Conservation (phyloP, 2,797 vertebrate species). For the Zalophus californianus region DNA sequence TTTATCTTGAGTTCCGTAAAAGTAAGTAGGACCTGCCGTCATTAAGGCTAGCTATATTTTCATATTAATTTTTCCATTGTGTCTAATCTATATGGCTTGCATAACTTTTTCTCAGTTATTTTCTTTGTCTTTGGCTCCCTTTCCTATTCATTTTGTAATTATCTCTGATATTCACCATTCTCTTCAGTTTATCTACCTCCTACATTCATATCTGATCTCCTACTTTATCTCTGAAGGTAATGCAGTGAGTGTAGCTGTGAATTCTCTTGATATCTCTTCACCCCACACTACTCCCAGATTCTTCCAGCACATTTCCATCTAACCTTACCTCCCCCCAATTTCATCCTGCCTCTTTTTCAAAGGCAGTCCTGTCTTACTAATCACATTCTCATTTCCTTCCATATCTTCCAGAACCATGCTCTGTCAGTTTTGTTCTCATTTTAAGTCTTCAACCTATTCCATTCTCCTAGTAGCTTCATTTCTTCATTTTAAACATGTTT, state of each 20-base stretch:
- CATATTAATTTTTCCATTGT: background rate
- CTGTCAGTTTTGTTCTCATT: background rate
- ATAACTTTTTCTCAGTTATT: background rate
- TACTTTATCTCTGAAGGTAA: slow-evolving; percentile 4
- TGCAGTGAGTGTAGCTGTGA: background rate
- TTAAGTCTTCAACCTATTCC: background rate
- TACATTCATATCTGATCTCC: background rate
- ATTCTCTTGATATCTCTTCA: background rate
- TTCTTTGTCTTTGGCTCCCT: background rate
- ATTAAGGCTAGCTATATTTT: background rate
- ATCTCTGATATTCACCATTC: background rate
- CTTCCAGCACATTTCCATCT: background rate
- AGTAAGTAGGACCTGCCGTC: background rate
- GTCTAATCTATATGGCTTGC: background rate
- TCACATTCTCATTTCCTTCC: background rate
- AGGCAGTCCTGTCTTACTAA: background rate
- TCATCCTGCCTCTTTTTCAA: background rate
- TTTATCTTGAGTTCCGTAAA: background rate
- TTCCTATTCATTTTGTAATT: background rate
- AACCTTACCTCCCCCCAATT: background rate
- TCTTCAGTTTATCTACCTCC: background rate
- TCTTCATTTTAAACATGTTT: background rate
- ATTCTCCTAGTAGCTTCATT: background rate
- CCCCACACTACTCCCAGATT: background rate
- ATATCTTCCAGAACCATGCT: background rate